Conservation (phyloP, 1,140 invertebrate genomes). For the Conus betulinus region DNA sequence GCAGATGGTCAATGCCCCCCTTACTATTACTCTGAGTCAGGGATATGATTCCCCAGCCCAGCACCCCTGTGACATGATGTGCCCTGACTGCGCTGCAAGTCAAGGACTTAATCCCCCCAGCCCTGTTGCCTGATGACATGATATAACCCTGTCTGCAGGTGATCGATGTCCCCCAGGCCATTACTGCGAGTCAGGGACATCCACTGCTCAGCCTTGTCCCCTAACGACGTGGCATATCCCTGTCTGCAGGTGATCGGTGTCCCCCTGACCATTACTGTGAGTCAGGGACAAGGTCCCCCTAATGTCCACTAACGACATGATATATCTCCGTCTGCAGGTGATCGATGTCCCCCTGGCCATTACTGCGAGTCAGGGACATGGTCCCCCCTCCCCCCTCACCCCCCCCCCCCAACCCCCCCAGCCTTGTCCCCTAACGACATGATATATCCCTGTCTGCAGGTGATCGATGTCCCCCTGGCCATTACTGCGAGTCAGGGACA, state of each 20-base stretch:
- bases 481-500: slow-evolving; percentile 66
- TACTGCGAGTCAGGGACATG: slow-evolving; percentile 65
- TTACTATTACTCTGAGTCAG: slow-evolving; percentile 63
- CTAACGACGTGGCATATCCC: no score
- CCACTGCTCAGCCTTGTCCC: no score
- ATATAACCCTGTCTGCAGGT: slow-evolving; percentile 42
- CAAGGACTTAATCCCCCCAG: slow-evolving; percentile 47
- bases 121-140: no score
- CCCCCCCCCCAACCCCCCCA: no score
- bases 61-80: slow-evolving; percentile 55
- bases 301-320: no score
- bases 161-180: slow-evolving; percentile 64
- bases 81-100: slow-evolving; percentile 61
- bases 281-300: slow-evolving; percentile 53
- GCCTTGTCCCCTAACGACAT: no score
- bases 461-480: slow-evolving; percentile 63
- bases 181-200: slow-evolving; percentile 61
- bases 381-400: slow-evolving; percentile 38
- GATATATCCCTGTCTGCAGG: slow-evolving; percentile 43
- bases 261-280: slow-evolving; percentile 64
- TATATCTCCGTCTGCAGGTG: slow-evolving; percentile 45
- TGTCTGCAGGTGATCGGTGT: slow-evolving; percentile 61
- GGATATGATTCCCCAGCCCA: slow-evolving; percentile 54
- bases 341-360: slow-evolving; percentile 63
- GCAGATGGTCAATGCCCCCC: slow-evolving; percentile 64